Percentiles rank a stretch among this genome's conserved stretches.
Conservation (phyloP, 2,113 vertebrate genomes). For the Dryoscopus gambensis region DNA sequence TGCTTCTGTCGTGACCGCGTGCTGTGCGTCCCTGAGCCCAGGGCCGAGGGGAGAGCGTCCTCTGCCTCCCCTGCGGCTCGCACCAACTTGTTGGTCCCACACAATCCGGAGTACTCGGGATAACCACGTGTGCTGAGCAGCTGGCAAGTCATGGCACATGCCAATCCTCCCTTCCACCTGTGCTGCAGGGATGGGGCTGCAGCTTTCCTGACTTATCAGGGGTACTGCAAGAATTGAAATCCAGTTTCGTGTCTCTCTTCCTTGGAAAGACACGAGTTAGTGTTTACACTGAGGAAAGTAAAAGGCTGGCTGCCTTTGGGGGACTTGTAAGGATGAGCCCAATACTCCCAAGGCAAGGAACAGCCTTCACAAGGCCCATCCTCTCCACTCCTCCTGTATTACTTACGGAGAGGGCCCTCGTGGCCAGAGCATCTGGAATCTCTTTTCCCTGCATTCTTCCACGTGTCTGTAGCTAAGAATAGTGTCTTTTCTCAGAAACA, state of each 20-base stretch:
- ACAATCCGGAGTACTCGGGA: accelerated
- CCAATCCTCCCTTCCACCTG: neutral
- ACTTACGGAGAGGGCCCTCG: neutral
- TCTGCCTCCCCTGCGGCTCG: neutral
- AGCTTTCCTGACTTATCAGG: neutral
- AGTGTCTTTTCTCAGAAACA: constrained; percentile 24
- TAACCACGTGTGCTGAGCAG: neutral
- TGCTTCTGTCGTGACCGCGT: accelerated
- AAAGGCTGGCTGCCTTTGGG: neutral
- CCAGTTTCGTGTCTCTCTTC: neutral
- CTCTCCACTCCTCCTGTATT: neutral
- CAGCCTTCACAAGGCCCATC: neutral
- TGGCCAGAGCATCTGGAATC: constrained; percentile 43
- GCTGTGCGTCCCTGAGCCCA: accelerated
- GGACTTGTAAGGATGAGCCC: neutral
- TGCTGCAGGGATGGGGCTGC: neutral
- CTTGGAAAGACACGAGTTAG: neutral
- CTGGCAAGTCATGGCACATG: accelerated
- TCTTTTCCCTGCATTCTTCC: constrained; percentile 14
- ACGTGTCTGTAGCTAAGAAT: neutral
- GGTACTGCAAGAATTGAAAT: neutral
- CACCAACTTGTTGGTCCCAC: neutral
- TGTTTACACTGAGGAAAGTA: neutral
- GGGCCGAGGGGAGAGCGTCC: neutral
- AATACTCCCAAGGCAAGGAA: neutral